Conservation (phyloP, 2,113 vertebrate genomes). For the Nettapus auritus region DNA sequence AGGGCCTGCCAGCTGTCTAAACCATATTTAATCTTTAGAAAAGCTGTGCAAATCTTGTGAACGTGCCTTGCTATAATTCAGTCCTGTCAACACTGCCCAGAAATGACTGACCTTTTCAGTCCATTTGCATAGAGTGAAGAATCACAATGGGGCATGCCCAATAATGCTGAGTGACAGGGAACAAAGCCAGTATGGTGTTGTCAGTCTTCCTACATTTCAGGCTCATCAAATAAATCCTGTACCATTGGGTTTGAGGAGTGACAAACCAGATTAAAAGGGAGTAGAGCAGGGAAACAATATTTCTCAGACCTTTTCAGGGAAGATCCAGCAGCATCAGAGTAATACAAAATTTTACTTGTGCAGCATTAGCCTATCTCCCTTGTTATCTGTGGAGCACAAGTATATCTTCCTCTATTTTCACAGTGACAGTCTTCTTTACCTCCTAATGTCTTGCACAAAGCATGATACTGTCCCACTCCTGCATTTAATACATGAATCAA, state of each 20-base stretch:
- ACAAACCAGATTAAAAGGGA: not conserved
- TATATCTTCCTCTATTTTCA: not conserved
- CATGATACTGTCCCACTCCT: rapidly evolving
- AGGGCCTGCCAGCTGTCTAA: not conserved
- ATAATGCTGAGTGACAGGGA: not conserved
- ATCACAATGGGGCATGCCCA: not conserved
- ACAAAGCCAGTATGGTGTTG: not conserved
- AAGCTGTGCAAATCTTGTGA: not conserved
- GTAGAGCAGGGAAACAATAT: not conserved
- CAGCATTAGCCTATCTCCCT: not conserved
- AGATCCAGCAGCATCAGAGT: not conserved
- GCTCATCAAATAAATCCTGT: not conserved
- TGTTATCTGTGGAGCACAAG: not conserved
- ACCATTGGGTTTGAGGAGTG: not conserved
- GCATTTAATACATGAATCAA: not conserved
- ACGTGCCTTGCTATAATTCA: not conserved
- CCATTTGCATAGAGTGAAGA: not conserved
- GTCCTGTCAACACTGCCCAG: not conserved
- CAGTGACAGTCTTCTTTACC: not conserved
- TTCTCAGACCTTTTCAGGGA: not conserved
- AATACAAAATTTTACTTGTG: not conserved
- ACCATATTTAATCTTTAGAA: not conserved
- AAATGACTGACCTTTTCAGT: not conserved
- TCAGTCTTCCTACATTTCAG: not conserved
- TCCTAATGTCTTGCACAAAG: not conserved